A percentile compares a stretch with the other conserved stretches of the same genome.
These are phyloP conservation scores for Tympanuchus pallidicinctus DNA, from an alignment of 2,113 vertebrate genomes.

Conservation along the genomic window DNA sequence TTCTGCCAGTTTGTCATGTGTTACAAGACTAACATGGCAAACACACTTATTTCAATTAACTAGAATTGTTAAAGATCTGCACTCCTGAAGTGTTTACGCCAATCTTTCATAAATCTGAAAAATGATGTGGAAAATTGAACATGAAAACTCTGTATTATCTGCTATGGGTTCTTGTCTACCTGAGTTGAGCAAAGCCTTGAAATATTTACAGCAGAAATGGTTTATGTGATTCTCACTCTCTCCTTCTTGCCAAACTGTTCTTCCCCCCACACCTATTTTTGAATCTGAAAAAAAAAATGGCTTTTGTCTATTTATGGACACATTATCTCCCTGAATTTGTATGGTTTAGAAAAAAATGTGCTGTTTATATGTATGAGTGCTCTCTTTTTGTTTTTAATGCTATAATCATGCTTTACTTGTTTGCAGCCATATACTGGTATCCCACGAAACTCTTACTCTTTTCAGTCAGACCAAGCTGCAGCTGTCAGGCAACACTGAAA, in stretches of 20 bases:
- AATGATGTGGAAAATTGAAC: background rate
- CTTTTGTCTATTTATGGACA: background rate
- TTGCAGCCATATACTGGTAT: background rate
- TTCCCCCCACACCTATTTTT: background rate
- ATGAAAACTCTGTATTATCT: background rate
- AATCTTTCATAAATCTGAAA: background rate
- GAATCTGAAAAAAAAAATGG: background rate
- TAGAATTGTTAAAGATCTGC: background rate
- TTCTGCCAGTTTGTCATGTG: background rate
- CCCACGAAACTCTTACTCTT: background rate
- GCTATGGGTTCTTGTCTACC: background rate
- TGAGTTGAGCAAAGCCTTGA: background rate
- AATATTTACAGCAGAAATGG: background rate
- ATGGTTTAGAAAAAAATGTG: background rate
- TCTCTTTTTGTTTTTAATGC: background rate
- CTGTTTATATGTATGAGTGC: background rate
- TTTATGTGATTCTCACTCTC: background rate
- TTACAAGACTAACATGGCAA: background rate
- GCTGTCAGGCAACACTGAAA: background rate
- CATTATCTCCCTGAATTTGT: background rate
- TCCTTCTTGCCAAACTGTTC: background rate
- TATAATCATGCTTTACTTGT: background rate
- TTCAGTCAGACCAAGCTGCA: background rate
- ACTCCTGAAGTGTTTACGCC: slow-evolving; percentile 17
- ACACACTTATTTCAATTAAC: background rate